Base-by-base conservation (phyloP, 2,113 vertebrate species). In the Rostratula benghalensis region DNA sequence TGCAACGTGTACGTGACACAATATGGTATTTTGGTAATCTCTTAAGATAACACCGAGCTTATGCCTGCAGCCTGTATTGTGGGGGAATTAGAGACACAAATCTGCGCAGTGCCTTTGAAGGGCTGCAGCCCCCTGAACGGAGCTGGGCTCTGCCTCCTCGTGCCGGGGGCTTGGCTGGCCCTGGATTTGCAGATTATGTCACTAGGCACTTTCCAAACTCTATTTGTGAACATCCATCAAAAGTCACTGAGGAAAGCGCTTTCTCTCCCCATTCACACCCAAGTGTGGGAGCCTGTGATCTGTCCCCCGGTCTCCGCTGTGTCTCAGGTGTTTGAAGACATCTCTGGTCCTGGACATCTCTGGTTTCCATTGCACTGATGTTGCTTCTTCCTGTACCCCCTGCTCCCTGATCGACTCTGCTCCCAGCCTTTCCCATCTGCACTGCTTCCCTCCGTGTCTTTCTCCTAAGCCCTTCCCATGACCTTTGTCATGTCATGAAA, bases 21-120 rank as follows among this genome's bases (percentile, higher is more conserved):
- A 68, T 22, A 12, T 2, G 81, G 57, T 4, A 7, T 74, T 96
- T 21, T 39, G 61, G 86, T 97, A 60, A 93, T 93, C 95, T 92
- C 57, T 48, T 12, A 5, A 17, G n/a, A 14, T 92, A 90, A 91
- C 28, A 57, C 69, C 14, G 77, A 50, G 93, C 61, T 97, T 63
- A 73, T 9, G 90, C 68, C 83, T 9, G 86, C 88, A 25, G 95
- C 46, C 84, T 78, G 91, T 21, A 37, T 33, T 76, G 74, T 11
- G 80, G 81, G 81, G 83, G 83, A 12, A 70, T 95, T 79, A 86
- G 68, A 16, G 41, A 33, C 83, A 7, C 33, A 83, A 59, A 69
- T n/a, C 85, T 53, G 85, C 15, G 8, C 50, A 7, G 37, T 4
- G 87, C 90, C 74, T 77, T 61, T 37, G 85, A 39, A 46, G 93